Base-by-base conservation (phyloP, 2,113 vertebrate species). In the Alethe castanea region DNA sequence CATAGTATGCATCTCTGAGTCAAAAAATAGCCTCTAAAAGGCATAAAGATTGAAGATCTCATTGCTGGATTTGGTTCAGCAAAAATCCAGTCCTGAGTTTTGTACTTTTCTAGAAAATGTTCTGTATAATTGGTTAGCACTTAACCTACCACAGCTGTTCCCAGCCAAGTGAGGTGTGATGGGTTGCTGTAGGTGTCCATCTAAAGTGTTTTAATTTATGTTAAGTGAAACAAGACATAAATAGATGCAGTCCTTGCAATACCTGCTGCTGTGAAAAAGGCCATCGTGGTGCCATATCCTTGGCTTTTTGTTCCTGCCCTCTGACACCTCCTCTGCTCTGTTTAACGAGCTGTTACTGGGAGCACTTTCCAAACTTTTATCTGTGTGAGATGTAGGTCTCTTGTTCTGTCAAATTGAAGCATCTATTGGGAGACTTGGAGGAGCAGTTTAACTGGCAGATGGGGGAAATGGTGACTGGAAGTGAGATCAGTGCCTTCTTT, bases 401-500 rank as follows among this genome's bases (percentile, higher is more conserved):
- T 72, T 86, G 52, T 5, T 77, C 60, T 78, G 4, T 89, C 42
- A 45, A 38, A 81, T 3, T 26, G 42, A 86, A 77, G 57, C 17
- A 2, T n/a, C 3, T 54, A 17, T 31, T 56, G 60, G 76, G 83
- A 92, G 77, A 25, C 38, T 78, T 52, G 23, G 54, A 90, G 80
- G 76, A 95, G 72, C 56, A 78, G 76, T 88, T 88, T 25, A 70
- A 47, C 80, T 64, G 88, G 91, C 94, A 95, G 95, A 86, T 93
- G 95, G 94, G 74, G 88, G 67, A 91, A 83, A 92, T 47, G 33
- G 82, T 86, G 82, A 56, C 88, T 97, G 80, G 91, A 94, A 93
- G 86, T 78, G 88, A 90, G 91, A 96, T 93, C 72, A 71, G 88
- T 59, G 92, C 28, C 82, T 94, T 44, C 90, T 93, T 83, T 8